Evolutionary conservation across 2,888 invertebrate genomes (phyloP).

Genomic region (Stenchaetothrips biformis): DNA sequence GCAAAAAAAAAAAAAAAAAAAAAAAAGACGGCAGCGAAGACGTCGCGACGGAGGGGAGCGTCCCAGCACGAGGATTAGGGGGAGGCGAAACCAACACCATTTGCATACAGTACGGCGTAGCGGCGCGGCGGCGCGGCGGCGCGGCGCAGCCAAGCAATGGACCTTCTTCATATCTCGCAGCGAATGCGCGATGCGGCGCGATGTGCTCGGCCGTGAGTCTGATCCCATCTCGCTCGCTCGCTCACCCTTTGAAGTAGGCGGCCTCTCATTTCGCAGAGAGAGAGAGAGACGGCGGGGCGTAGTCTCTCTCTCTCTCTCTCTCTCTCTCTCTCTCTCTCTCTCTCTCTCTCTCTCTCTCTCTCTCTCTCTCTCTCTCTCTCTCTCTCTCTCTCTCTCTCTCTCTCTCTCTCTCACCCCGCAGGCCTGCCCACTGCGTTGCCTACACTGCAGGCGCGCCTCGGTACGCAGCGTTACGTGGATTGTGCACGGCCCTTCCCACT

Average conservation of each 20-base stretch:
- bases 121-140: background rate
- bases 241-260: background rate
- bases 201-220: background rate
- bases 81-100: constrained; percentile 10
- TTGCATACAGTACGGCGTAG: constrained; percentile 2
- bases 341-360: background rate
- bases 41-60: no score
- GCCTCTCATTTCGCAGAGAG: background rate
- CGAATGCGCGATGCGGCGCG: background rate
- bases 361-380: no score
- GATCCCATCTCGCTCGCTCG: background rate
- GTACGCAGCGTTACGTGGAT: no score
- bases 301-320: background rate
- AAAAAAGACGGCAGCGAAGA: no score
- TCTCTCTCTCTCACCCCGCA: no score
- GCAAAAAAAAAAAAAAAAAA: background rate
- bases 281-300: no score
- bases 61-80: no score
- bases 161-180: background rate
- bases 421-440: no score
- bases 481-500: background rate
- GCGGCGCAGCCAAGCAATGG: background rate
- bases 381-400: background rate
- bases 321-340: background rate
- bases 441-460: no score